A percentile compares a stretch with the other conserved stretches of the same genome.
These are phyloP conservation scores for Cyprinodon tularosa DNA, from an alignment of 2,113 vertebrate genomes.

Conservation along the genomic window DNA sequence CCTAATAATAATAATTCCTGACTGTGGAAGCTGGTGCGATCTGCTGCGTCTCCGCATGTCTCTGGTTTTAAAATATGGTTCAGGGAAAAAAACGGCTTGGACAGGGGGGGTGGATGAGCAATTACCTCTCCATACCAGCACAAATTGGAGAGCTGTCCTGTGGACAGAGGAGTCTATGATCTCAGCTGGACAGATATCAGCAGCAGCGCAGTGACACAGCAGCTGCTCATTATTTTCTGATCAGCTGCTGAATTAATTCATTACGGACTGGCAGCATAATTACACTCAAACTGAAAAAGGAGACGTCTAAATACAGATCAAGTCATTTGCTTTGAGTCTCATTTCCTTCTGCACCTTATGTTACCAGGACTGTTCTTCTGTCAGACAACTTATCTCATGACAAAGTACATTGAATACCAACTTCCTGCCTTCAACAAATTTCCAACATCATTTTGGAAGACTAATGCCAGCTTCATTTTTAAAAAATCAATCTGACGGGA, in stretches of 20 bases:
- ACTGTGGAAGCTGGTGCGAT: too few relatives aligned
- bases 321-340: background rate
- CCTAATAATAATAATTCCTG: too few relatives aligned
- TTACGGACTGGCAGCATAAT: slow-evolving; percentile 15
- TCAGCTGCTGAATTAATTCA: slow-evolving; percentile 17
- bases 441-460: background rate
- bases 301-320: slow-evolving; percentile 22
- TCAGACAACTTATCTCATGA: background rate
- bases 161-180: slow-evolving; percentile 16
- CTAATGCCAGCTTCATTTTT: too few relatives aligned
- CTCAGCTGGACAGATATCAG: slow-evolving; percentile 31
- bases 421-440: background rate
- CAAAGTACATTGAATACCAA: background rate
- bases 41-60: too few relatives aligned
- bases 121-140: slow-evolving; percentile 37
- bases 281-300: slow-evolving; percentile 21
- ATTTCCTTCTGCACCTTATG: background rate
- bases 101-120: slow-evolving; percentile 38
- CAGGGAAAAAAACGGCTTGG: slow-evolving; percentile 1
- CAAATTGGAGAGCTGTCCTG: slow-evolving; percentile 16
- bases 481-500: background rate
- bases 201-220: slow-evolving; percentile 17
- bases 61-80: background rate
- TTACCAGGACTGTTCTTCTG: background rate
- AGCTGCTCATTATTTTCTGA: slow-evolving; percentile 40